Evolutionary conservation across 2,888 invertebrate species (phyloP).

Genomic region (Lasioglossum zephyrum): DNA sequence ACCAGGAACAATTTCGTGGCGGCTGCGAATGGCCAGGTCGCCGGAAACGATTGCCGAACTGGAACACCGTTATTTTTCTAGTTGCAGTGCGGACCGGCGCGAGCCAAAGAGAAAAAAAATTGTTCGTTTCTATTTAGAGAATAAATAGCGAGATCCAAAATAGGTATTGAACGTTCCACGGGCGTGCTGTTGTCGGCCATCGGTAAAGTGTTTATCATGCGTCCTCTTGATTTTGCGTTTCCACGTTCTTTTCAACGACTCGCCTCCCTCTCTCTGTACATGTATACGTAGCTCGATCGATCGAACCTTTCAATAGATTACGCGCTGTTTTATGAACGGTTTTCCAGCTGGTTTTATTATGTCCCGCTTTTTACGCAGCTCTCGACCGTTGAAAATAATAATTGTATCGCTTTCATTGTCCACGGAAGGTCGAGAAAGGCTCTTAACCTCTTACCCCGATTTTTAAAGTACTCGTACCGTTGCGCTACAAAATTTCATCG

Average conservation of each 20-base stretch:
- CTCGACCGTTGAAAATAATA: background rate
- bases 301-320: constrained; percentile 10
- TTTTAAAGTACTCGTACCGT: background rate
- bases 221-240: constrained; percentile 11
- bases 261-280: background rate
- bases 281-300: background rate
- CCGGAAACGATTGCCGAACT: constrained; percentile 33
- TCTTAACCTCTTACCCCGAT: background rate
- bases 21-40: constrained; percentile 1
- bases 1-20: background rate
- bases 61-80: constrained; percentile 37
- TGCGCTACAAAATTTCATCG: background rate
- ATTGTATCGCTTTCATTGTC: background rate
- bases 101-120: background rate
- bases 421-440: background rate
- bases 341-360: background rate
- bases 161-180: background rate
- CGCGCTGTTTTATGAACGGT: background rate
- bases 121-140: background rate
- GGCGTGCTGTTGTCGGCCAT: background rate
- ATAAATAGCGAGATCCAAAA: background rate
- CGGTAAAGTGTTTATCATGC: constrained; percentile 5
- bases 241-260: background rate
- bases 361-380: background rate
- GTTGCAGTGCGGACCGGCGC: background rate